Evolutionary conservation across 2,113 vertebrate genomes (phyloP).

Genomic region (Opisthocomus hoazin): DNA sequence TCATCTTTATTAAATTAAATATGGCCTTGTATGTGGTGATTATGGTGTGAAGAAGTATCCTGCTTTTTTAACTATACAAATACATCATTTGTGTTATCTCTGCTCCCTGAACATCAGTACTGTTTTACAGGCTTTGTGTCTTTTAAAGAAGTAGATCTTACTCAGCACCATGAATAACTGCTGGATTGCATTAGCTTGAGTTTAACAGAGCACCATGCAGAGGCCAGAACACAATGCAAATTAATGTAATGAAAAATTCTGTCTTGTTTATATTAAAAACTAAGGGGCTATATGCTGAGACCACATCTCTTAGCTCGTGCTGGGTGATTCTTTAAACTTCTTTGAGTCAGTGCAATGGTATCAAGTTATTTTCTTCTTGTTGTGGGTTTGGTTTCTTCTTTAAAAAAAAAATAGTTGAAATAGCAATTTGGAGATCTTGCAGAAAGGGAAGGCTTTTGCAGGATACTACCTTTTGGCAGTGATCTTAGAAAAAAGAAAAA

Average conservation of each 20-base stretch:
- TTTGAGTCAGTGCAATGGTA: not conserved
- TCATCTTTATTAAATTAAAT: not conserved
- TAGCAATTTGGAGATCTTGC: not conserved
- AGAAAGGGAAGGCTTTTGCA: not conserved
- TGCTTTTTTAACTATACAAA: not conserved
- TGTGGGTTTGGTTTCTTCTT: not conserved
- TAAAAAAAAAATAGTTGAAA: not conserved
- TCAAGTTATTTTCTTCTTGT: not conserved
- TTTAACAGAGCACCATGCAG: not conserved
- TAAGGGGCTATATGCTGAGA: not conserved
- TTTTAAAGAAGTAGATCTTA: not conserved
- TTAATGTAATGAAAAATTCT: not conserved
- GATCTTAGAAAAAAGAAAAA: not conserved
- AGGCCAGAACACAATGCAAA: not conserved
- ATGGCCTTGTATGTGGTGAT: not conserved
- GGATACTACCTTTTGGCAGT: not conserved
- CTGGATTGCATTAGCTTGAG: not conserved
- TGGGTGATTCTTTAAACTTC: not conserved
- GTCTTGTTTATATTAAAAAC: not conserved
- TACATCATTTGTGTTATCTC: not conserved
- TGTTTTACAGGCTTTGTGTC: not conserved
- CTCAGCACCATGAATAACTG: not conserved
- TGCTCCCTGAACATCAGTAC: not conserved
- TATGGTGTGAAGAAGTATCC: not conserved
- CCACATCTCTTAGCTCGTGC: not conserved